Percentiles rank a stretch among this genome's conserved stretches.
Conservation (phyloP, 1,140 invertebrate genomes). For the Onthophagus taurus region DNA sequence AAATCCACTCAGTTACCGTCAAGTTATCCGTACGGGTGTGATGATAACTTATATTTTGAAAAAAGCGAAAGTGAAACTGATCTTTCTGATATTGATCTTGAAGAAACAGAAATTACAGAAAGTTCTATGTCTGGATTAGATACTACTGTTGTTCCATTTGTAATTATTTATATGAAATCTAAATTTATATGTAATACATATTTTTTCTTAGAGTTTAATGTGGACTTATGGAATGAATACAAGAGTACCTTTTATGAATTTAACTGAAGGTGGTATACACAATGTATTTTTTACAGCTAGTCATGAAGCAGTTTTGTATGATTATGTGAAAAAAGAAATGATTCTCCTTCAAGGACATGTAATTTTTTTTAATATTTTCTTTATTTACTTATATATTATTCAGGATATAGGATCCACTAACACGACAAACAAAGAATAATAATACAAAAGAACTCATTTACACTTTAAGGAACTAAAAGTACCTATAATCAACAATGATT, state of each 20-base stretch:
- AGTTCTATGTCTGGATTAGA: background rate
- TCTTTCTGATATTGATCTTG: too few species aligned
- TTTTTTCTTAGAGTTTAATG: constrained; percentile 35
- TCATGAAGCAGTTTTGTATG: constrained; percentile 44
- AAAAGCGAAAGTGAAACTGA: too few species aligned
- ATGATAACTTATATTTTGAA: too few species aligned
- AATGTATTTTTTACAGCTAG: constrained; percentile 44
- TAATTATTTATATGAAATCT: constrained; percentile 14
- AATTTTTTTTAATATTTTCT: constrained; percentile 20
- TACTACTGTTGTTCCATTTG: constrained; percentile 18
- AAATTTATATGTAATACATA: background rate
- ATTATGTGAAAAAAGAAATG: constrained; percentile 43
- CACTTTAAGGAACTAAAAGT: too few species aligned
- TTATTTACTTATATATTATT: constrained; percentile 6
- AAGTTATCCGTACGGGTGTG: too few species aligned
- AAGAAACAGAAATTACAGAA: too few species aligned
- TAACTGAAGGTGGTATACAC: constrained; percentile 38
- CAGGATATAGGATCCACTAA: too few species aligned
- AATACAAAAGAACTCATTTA: too few species aligned
- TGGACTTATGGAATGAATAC: constrained; percentile 49
- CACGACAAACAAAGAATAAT: too few species aligned
- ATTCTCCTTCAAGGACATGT: constrained; percentile 49
- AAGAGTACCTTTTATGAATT: constrained; percentile 42
- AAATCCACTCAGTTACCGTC: too few species aligned
- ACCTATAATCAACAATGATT: too few species aligned